Base-by-base conservation (phyloP, 2,113 vertebrate species). In the Microtus pennsylvanicus region DNA sequence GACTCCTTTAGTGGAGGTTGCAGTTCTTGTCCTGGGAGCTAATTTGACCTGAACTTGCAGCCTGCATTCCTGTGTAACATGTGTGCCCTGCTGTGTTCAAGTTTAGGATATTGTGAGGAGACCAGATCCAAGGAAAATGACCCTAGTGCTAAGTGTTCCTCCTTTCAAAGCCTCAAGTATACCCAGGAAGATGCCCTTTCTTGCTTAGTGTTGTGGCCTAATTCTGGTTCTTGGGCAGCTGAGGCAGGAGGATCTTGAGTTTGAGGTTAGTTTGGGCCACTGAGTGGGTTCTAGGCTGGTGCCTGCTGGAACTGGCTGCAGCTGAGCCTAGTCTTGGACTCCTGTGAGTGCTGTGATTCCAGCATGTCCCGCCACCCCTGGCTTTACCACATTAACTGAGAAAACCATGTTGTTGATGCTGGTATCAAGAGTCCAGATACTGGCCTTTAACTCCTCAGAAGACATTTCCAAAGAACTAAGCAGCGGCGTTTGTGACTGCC, bases 401-500 rank as follows among this genome's bases (percentile, higher is more conserved):
- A 97, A 97, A 95, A 97, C 95, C 47, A 42, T 38, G 35, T 75
- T 93, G 63, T 89, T 97, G 72, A 74, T 92, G 19, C 76, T 77
- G 3, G 97, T 97, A 8, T 96, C 89, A 97, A 97, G 97, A 86
- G 95, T 82, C 88, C 94, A 47, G 77, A 45, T 83, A 55, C 30
- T 89, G 85, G 74, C 78, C 91, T 97, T 97, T 94, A 88, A 70
- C 81, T 97, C 63, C 67, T 91, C 28, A 38, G 30, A 65, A 58
- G 81, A 38, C 42, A 47, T 97, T 92, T 90, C 95, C 85, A 82
- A 75, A 96, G 70, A 74, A 10, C 70, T 94, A 94, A 90, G 47
- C 95, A 90, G 72, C 75, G 30, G 88, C 63, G 38, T 61, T 91
- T 14, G 72, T 67, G 9, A 2, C 61, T 58, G 61, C 81, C 45